phyloP scores from a whole-genome alignment of 2,113 vertebrate species.

The Onychorhynchus coronatus region DNA sequence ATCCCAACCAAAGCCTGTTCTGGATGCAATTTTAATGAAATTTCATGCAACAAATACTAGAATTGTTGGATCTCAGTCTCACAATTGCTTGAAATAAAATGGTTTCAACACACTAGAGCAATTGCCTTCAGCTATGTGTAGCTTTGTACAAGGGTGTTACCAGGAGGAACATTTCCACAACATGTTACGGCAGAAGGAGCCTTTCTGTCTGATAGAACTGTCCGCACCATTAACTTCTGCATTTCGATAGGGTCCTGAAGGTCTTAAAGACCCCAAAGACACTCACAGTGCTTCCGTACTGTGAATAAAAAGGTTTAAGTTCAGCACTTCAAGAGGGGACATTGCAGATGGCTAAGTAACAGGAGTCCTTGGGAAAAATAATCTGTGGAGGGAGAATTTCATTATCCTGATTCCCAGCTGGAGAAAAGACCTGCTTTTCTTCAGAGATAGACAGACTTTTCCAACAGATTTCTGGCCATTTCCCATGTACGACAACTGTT shows the following conservation, averaged over 20 bases:
- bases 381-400: not conserved
- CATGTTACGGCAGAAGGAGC: not conserved
- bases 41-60: not conserved
- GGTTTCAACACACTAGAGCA: not conserved
- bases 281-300: not conserved
- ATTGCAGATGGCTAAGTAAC: not conserved
- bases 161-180: not conserved
- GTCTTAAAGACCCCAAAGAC: not conserved
- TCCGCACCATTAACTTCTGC: not conserved
- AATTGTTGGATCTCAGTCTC: not conserved
- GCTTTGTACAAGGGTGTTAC: not conserved
- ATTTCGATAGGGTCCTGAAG: not conserved
- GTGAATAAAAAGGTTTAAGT: not conserved
- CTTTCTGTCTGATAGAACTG: not conserved
- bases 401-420: not conserved
- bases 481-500: not conserved
- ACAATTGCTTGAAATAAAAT: not conserved
- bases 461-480: not conserved
- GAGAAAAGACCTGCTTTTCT: not conserved
- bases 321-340: not conserved
- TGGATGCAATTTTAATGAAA: not conserved
- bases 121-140: not conserved
- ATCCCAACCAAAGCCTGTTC: not conserved
- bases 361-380: not conserved
- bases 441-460: not conserved